Evolutionary conservation across 2,797 vertebrate genomes (phyloP).

Genomic region (Cottoperca gobio): DNA sequence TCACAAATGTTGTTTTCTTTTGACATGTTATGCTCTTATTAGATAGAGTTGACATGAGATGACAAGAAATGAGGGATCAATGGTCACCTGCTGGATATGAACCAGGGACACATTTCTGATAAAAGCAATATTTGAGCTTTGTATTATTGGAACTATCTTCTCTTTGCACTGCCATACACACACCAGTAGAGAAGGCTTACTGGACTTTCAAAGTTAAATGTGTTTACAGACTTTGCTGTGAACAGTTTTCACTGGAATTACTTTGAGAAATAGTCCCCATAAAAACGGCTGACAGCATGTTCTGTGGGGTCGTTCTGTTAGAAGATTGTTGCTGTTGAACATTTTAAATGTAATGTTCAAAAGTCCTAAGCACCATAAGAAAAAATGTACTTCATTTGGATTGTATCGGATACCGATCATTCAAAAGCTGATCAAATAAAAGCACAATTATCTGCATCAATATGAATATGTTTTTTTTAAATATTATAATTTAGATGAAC

Average conservation of each 20-base stretch:
- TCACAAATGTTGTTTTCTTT: neutral
- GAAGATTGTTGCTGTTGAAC: neutral
- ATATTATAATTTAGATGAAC: slow-evolving; percentile 2
- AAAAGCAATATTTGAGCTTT: neutral
- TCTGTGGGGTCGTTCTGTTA: neutral
- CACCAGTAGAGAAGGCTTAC: neutral
- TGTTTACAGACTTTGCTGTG: neutral
- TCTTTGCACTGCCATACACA: neutral
- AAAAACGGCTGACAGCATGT: neutral
- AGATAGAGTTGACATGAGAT: neutral
- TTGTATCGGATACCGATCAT: too few relatives aligned
- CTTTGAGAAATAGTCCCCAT: neutral
- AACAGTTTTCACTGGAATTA: neutral
- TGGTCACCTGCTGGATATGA: neutral
- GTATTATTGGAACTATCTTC: neutral
- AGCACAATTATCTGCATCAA: neutral
- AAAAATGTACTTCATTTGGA: neutral
- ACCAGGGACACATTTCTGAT: neutral
- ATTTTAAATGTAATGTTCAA: neutral
- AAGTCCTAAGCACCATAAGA: neutral
- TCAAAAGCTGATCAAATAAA: neutral
- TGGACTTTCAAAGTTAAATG: neutral
- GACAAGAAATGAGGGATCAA: neutral
- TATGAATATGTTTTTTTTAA: neutral
- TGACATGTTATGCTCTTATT: neutral